Evolutionary conservation across 2,113 vertebrate genomes (phyloP), one percentile per base, ranked within the genome.

Genomic region (Mugil cephalus): DNA sequence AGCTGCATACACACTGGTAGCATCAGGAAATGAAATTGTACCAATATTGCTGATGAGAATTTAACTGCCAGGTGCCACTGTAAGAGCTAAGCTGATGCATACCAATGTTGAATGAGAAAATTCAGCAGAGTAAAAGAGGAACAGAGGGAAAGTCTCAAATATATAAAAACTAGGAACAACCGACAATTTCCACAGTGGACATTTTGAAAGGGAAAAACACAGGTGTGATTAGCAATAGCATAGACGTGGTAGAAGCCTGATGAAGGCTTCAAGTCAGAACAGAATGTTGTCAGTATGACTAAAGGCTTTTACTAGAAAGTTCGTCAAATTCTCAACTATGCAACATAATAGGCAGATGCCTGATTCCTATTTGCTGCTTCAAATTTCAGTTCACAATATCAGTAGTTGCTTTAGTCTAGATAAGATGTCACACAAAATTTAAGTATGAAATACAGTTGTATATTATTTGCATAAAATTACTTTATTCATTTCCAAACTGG

Each of bases 371-470:
- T 38, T 53, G 15, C 45, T 35, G 50, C 30, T 40, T 61, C 17
- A 38, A 58, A 47, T 70, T 50, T 63, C 40, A 63, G 17, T 63
- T 81, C 34, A 4, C n/a, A 30, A 30, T 35, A 47, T 56, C 60
- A 56, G 14, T 15, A 3, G 7, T 11, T 64, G 46, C 10, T 34
- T n/a, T n/a, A n/a, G n/a, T n/a, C n/a, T n/a, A n/a, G n/a, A n/a
- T n/a, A n/a, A n/a, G n/a, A n/a, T n/a, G n/a, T n/a, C n/a, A n/a
- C n/a, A n/a, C n/a, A n/a, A n/a, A n/a, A 30, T 30, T 30, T 30
- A 30, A 30, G 24, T 2, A 3, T 30, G 24, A 30, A 30, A 30
- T 30, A 30, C 2, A 30, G 24, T 30, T 30, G 24, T 30, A 30
- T 30, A 30, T 30, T 30, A 30, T 30, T 30, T 2, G 24, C 5